Conservation (phyloP, 1,140 invertebrate genomes). For the Zaprionus davidi region DNA sequence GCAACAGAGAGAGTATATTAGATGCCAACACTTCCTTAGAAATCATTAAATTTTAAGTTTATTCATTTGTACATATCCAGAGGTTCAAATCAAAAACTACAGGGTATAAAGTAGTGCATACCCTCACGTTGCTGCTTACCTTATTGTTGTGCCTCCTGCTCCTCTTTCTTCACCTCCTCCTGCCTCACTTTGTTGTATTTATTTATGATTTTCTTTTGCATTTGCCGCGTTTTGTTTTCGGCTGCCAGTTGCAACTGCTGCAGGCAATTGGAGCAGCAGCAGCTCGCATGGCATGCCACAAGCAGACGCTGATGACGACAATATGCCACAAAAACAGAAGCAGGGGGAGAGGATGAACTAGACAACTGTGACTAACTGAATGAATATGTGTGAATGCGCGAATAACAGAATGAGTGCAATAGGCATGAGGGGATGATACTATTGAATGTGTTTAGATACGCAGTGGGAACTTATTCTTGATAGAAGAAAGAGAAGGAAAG, state of each 20-base stretch:
- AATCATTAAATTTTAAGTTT: too few relatives aligned
- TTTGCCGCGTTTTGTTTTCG: conserved; percentile 28
- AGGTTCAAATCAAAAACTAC: not conserved
- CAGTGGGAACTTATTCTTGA: too few relatives aligned
- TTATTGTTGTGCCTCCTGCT: conserved; percentile 11
- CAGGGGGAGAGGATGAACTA: conserved; percentile 5
- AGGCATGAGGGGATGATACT: too few relatives aligned
- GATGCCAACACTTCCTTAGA: too few relatives aligned
- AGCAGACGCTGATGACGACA: conserved; percentile 45
- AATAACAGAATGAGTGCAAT: not conserved
- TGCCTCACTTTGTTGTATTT: conserved; percentile 18
- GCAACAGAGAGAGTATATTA: not conserved
- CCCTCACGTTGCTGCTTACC: not conserved
- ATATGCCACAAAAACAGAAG: conserved; percentile 14
- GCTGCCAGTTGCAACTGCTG: conserved; percentile 34
- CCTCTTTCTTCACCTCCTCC: not conserved
- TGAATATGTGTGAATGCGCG: conserved; percentile 30
- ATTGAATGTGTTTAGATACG: too few relatives aligned
- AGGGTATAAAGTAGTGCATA: not conserved
- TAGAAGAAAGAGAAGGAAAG: too few relatives aligned
- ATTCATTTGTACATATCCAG: too few relatives aligned
- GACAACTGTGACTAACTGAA: conserved; percentile 9
- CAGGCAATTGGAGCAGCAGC: conserved; percentile 36
- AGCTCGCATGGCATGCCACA: conserved; percentile 44
- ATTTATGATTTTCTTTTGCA: conserved; percentile 37